Base-by-base conservation (phyloP, 2,113 vertebrate species). In the Psittacara wagleri region DNA sequence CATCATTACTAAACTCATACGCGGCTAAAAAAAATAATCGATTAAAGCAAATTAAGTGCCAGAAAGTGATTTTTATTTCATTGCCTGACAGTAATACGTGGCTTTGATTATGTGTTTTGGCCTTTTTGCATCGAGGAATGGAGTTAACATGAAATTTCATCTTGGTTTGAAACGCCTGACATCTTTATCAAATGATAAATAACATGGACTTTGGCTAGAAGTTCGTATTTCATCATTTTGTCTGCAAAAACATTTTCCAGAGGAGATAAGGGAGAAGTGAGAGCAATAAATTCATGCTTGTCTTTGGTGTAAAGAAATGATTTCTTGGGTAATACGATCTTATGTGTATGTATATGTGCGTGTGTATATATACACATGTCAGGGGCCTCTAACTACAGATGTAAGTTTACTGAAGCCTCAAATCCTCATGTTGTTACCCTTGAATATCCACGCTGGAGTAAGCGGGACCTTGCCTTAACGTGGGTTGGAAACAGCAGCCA, bases 101-200 rank as follows among this genome's bases (percentile, higher is more conserved):
- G 41, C 1, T 67, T 93, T 85, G 64, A 73, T 83, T 86, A 55
- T 77, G 94, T 93, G 31, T 54, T 86, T 93, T 59, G 88, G 67
- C 66, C 33, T 10, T 27, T 67, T 86, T 83, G 59, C 28, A 68
- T 4, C 0, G 51, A 88, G 46, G 54, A 88, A 69, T 68, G 73
- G 48, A 89, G 59, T 92, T 85, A 85, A 73, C 17, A 11, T 86
- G 90, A 94, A 93, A 83, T 59, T 87, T 83, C 35, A 48, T 95
- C 80, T 75, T 48, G 3, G 9, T 80, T 92, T 23, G 55, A 86
- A 70, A 39, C 13, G 48, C 57, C 44, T 68, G 35, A 78, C 39
- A 6, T 85, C 79, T 86, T 70, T 90, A 77, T 93, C 63, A 59
- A 78, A 67, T 66, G 44, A 83, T 92, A 77, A 83, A 67, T 64